Percentiles rank a stretch among this genome's conserved stretches.
Evolutionary conservation across 2,888 invertebrate species (phyloP).

Genomic region (Melitaea athalia): DNA sequence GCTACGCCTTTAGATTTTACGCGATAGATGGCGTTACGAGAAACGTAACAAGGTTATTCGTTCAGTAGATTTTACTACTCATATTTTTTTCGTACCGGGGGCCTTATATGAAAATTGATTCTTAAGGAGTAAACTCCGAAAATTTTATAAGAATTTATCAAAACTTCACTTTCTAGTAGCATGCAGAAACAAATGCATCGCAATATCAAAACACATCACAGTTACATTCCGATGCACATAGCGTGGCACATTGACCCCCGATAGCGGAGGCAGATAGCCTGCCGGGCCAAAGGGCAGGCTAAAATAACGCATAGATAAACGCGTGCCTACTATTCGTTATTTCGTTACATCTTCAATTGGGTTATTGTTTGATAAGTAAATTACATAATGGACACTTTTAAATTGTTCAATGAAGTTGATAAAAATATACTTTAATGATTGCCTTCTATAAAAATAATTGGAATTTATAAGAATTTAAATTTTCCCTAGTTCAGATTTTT

Average conservation of each 20-base stretch:
- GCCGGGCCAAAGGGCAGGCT: slow-evolving; percentile 28
- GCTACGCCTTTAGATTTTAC: no score
- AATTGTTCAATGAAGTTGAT: not conserved
- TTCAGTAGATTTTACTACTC: no score
- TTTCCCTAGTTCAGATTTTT: no score
- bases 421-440: not conserved
- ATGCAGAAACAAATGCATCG: not conserved
- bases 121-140: no score
- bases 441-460: not conserved
- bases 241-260: slow-evolving; percentile 45
- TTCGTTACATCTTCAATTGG: slow-evolving; percentile 19
- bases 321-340: slow-evolving; percentile 22
- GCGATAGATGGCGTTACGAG: no score
- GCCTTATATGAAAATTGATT: no score
- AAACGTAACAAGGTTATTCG: no score
- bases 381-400: slow-evolving; percentile 7
- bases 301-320: slow-evolving; percentile 33
- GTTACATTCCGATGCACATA: slow-evolving; percentile 12
- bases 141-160: no score
- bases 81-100: no score
- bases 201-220: slow-evolving; percentile 8
- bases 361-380: slow-evolving; percentile 25
- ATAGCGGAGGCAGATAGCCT: slow-evolving; percentile 39
- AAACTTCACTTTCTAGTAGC: not conserved
- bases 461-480: no score